A percentile compares a stretch with the other conserved stretches of the same genome.
Conservation (phyloP, 2,888 invertebrate genomes). For the Chrysopilus asiliformis region DNA sequence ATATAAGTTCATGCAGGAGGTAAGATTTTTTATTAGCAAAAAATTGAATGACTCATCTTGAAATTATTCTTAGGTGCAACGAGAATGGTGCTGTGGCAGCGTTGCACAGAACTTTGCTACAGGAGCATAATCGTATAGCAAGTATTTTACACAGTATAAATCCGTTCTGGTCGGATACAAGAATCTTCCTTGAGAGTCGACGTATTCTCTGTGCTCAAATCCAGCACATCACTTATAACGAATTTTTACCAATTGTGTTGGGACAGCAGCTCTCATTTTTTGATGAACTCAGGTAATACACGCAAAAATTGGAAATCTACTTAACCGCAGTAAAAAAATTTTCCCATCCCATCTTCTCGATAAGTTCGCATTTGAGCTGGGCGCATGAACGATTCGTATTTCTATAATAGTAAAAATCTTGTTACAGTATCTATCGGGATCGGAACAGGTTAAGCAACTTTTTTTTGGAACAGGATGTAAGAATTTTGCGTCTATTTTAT, state of each 20-base stretch:
- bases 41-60: too few species aligned
- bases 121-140: slow-evolving; percentile 71
- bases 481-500: too few species aligned
- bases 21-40: slow-evolving; percentile 28
- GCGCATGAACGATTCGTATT: too few species aligned
- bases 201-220: slow-evolving; percentile 63
- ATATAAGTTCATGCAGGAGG: slow-evolving; percentile 49
- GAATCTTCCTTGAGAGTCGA: slow-evolving; percentile 59
- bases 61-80: slow-evolving; percentile 39
- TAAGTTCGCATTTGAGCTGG: too few species aligned
- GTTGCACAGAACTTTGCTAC: slow-evolving; percentile 54
- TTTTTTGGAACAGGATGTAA: too few species aligned
- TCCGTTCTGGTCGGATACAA: slow-evolving; percentile 66
- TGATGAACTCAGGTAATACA: too few species aligned
- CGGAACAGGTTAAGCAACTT: too few species aligned
- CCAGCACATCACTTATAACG: slow-evolving; percentile 73
- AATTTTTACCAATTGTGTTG: slow-evolving; percentile 64
- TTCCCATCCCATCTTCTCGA: too few species aligned
- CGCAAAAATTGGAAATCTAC: too few species aligned
- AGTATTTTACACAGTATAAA: slow-evolving; percentile 54
- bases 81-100: slow-evolving; percentile 53
- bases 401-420: too few species aligned
- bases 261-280: slow-evolving; percentile 45
- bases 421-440: too few species aligned
- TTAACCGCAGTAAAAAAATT: too few species aligned